phyloP scores from a whole-genome alignment of 2,113 vertebrate species.

The Centropus unirufus region DNA sequence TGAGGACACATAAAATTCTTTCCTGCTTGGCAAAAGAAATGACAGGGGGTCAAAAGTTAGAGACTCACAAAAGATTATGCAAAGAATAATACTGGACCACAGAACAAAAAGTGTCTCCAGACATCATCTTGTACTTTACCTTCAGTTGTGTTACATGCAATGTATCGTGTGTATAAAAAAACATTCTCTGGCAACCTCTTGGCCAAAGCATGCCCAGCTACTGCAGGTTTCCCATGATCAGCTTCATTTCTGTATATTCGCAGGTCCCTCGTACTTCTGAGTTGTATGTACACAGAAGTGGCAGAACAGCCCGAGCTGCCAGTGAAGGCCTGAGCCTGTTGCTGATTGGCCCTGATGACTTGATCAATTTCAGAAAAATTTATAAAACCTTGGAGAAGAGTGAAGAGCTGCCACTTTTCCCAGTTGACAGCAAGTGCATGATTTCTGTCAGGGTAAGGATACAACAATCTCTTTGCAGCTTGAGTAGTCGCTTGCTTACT shows the following conservation, averaged over 20 bases:
- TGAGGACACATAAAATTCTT: background rate
- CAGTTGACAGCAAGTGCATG: slow-evolving; percentile 88
- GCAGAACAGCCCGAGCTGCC: slow-evolving; percentile 91
- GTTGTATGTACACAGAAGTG: slow-evolving; percentile 93
- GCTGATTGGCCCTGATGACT: slow-evolving; percentile 89
- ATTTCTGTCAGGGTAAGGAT: slow-evolving; percentile 85
- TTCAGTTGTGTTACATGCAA: background rate
- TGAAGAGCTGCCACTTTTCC: slow-evolving; percentile 90
- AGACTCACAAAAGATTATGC: background rate
- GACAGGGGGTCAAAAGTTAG: background rate
- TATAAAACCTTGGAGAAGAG: slow-evolving; percentile 88
- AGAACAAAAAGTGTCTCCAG: background rate
- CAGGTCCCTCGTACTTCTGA: slow-evolving; percentile 95
- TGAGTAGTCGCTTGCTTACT: background rate
- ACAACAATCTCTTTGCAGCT: background rate
- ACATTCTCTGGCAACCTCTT: background rate
- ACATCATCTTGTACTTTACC: background rate
- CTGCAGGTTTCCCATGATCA: background rate
- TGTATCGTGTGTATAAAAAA: background rate
- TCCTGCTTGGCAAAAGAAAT: background rate
- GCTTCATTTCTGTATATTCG: background rate
- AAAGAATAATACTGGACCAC: background rate
- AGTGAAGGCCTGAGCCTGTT: slow-evolving; percentile 90
- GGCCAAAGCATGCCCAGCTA: background rate
- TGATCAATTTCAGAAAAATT: slow-evolving; percentile 93